phyloP scores from a whole-genome alignment of 2,888 invertebrate genomes.

The Phasia obesa region DNA sequence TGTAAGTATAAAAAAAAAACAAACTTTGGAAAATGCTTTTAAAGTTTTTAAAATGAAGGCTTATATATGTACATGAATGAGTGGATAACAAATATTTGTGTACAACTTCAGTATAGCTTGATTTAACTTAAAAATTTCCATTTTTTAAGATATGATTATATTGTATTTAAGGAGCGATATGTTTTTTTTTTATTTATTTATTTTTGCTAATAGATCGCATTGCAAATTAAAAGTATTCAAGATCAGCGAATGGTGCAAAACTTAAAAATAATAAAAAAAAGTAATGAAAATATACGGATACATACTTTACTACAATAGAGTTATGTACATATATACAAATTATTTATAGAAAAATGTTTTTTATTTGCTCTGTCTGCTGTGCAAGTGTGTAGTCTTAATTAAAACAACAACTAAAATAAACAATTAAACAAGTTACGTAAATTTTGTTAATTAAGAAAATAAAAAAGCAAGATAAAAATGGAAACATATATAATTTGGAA shows the following conservation, averaged over 20 bases:
- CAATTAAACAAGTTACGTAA: conserved; percentile 35
- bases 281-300: background rate
- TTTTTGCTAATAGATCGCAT: background rate
- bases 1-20: too few species aligned
- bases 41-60: too few species aligned
- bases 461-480: conserved; percentile 51
- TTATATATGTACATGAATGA: too few species aligned
- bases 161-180: too few species aligned
- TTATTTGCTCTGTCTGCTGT: conserved; percentile 37
- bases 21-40: too few species aligned
- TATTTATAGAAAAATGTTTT: conserved; percentile 37
- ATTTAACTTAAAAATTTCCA: too few species aligned
- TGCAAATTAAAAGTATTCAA: conserved; percentile 1
- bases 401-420: conserved; percentile 63
- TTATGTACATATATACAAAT: conserved; percentile 19
- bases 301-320: background rate
- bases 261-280: background rate
- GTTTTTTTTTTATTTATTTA: background rate
- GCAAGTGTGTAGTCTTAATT: conserved; percentile 22
- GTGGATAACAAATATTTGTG: too few species aligned
- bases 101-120: too few species aligned
- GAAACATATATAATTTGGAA: conserved; percentile 68
- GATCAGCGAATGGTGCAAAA: conserved; percentile 25
- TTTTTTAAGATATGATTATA: too few species aligned
- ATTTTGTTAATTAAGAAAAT: conserved; percentile 36